phyloP scores from a whole-genome alignment of 2,888 invertebrate genomes.

The Amphipyra tragopoginis region DNA sequence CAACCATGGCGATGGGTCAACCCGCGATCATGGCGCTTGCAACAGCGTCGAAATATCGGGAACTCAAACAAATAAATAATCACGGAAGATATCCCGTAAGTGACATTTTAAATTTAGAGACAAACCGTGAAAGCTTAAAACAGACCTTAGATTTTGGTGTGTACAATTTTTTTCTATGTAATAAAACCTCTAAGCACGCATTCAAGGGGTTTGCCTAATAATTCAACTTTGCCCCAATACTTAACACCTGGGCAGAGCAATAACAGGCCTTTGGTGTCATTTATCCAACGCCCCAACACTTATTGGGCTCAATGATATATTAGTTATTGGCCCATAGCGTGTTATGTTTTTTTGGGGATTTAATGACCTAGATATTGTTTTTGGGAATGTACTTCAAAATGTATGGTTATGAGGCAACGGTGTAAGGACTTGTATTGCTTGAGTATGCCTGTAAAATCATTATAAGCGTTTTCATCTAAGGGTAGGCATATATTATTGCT shows the following conservation, averaged over 20 bases:
- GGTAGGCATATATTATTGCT: too few species aligned
- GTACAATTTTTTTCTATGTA: neutral
- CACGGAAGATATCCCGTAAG: too few species aligned
- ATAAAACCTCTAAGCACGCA: slow-evolving; percentile 23
- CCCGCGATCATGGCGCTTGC: too few species aligned
- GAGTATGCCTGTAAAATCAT: too few species aligned
- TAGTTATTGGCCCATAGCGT: slow-evolving; percentile 48
- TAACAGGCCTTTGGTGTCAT: slow-evolving; percentile 54
- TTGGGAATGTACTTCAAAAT: slow-evolving; percentile 7
- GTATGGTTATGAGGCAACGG: neutral
- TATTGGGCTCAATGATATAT: slow-evolving; percentile 58
- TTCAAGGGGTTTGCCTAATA: slow-evolving; percentile 50
- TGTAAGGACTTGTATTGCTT: too few species aligned
- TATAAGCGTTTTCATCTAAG: too few species aligned
- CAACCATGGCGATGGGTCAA: too few species aligned
- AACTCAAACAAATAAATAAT: too few species aligned
- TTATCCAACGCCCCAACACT: slow-evolving; percentile 48
- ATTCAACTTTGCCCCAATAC: slow-evolving; percentile 49
- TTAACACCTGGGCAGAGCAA: slow-evolving; percentile 56
- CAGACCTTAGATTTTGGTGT: too few species aligned
- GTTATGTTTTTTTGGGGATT: slow-evolving; percentile 47
- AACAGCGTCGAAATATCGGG: too few species aligned
- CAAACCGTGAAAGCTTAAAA: too few species aligned
- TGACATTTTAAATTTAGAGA: too few species aligned
- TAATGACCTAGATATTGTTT: slow-evolving; percentile 40